Base-by-base conservation (phyloP, 1,140 invertebrate species). In the Apis laboriosa region DNA sequence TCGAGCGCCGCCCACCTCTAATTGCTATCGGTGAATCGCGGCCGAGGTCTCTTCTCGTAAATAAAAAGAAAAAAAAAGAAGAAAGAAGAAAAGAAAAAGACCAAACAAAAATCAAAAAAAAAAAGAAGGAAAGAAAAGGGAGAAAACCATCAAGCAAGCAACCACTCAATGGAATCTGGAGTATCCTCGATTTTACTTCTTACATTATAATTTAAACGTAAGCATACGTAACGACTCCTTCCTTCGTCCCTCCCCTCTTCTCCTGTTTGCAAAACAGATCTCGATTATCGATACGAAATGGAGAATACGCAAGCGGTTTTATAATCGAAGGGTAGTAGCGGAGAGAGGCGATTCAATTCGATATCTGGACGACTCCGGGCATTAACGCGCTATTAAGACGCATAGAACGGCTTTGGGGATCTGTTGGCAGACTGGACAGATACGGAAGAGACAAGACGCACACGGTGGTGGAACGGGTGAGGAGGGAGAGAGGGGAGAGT, bases 341-440 rank as follows among this genome's bases (percentile, higher is more conserved):
- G 34, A 34, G 34, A 43, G 34, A 51, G 74, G 55, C 5, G 34
- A 49, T 61, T 64, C 60, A n/a, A 56, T 60, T 53, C 67, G 60
- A 75, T 80, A 60, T 79, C 77, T 66, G 53, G 51, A 49, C 28
- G 60, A 63, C 28, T 53, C 34, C 2, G 71, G 49, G 51, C 21
- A 80, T 80, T 74, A 74, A 75, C 71, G 60, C 71, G 70, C 60
- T 55, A 80, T 64, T 80, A 80, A 80, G 78, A 64, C 21, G 78
- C 58, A 66, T 80, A 64, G 71, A 64, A 75, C 49, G 11, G 71
- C 53, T 66, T 74, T 34, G 43, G 60, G 24, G 17, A 72, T 34
- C 56, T 43, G 78, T 24, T 55, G 21, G 13, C 19, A 4, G 58
- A 43, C 60, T 24, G 34, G 49, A 2, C 56, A 56, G 78, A 55